These are phyloP conservation scores for Siniperca scherzeri DNA, from an alignment of 2,797 vertebrate genomes.

Conservation along the genomic window DNA sequence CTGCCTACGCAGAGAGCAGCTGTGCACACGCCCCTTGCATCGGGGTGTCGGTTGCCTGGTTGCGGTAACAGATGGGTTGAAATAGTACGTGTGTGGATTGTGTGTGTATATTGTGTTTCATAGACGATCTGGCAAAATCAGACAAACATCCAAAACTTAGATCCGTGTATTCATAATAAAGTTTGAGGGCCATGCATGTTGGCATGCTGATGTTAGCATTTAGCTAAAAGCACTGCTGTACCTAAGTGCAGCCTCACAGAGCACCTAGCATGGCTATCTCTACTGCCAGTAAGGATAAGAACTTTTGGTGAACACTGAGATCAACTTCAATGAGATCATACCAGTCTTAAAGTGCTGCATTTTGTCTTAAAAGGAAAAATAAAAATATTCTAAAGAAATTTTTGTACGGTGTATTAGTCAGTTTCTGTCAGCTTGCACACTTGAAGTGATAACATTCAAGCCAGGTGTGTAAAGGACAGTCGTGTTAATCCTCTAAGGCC, in stretches of 20 bases:
- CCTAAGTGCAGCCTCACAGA: neutral
- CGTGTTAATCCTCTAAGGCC: slow-evolving; percentile 41
- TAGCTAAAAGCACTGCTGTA: neutral
- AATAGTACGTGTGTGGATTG: no score
- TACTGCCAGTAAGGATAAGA: neutral
- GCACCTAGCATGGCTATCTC: neutral
- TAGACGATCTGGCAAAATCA: no score
- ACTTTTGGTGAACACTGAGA: neutral
- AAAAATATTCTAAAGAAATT: neutral
- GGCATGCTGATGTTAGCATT: neutral
- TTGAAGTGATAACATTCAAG: slow-evolving; percentile 31
- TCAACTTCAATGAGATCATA: neutral
- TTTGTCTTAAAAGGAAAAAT: neutral
- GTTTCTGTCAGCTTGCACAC: slow-evolving; percentile 27
- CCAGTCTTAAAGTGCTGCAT: slow-evolving; percentile 1
- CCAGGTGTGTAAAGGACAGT: slow-evolving; percentile 25
- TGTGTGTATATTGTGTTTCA: no score
- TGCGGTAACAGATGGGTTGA: no score
- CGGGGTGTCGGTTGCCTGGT: no score
- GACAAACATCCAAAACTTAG: no score
- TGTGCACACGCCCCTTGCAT: no score
- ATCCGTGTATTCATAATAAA: no score
- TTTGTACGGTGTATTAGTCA: slow-evolving; percentile 20
- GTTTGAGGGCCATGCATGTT: neutral
- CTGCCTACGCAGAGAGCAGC: no score